These are phyloP conservation scores for Steatocranus sp. DNA, from an alignment of 2,797 vertebrate species.

Conservation along the genomic window DNA sequence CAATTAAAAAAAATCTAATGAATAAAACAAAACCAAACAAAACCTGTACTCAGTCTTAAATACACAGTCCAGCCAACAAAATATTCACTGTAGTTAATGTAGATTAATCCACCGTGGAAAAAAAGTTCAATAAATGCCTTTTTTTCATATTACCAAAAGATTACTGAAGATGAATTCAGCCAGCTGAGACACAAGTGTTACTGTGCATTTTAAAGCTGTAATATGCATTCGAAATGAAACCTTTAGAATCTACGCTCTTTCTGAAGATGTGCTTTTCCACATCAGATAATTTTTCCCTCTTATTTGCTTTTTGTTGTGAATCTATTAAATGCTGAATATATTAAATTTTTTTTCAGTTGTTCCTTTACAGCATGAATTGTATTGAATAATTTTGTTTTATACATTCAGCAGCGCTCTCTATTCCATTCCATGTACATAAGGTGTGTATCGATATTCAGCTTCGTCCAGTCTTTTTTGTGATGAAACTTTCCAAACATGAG, in stretches of 20 bases:
- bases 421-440: background rate
- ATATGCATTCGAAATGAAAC: background rate
- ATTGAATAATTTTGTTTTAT: background rate
- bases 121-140: background rate
- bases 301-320: background rate
- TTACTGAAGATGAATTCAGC: background rate
- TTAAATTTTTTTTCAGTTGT: background rate
- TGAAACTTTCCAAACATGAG: conserved; percentile 17
- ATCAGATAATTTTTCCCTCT: background rate
- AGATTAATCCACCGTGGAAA: background rate
- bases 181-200: background rate
- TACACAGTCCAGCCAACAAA: background rate
- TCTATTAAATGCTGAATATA: background rate
- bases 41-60: background rate
- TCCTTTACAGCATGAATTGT: background rate
- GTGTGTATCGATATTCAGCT: background rate
- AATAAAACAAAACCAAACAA: background rate
- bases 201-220: background rate
- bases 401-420: background rate
- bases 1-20: background rate
- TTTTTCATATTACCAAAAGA: background rate
- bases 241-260: background rate
- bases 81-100: background rate
- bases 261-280: background rate
- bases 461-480: background rate